Base-by-base conservation (phyloP, 1,140 invertebrate species). In the Cherax destructor region DNA sequence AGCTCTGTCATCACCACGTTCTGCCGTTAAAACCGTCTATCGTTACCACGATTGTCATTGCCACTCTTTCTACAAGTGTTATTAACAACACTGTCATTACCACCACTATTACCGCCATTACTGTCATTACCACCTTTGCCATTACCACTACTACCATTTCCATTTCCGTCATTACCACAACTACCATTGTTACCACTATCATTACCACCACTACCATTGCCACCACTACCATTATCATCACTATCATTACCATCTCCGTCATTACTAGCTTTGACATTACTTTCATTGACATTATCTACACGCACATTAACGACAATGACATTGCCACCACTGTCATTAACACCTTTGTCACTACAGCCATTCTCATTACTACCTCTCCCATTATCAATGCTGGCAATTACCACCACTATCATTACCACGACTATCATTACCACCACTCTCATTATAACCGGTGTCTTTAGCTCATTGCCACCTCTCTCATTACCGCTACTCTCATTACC, bases 331-430 rank as follows among this genome's bases (percentile, higher is more conserved):
- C 41, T 80, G 1, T 41, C 41, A 41, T 77, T 77, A 30, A 50
- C 30, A 81, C 49, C 49, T 41, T 80, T 80, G 49, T 59, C 50
- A 18, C 21, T 80, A 1, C n/a, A 24, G 49, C 49, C 49, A 80
- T 80, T 80, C 30, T 52, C 10, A 65, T 65, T 61, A 65, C 52
- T 7, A 81, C 13, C 52, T 3, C 52, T 81, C 10, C 56, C 52
- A 21, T 52, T 56, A 81, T 80, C 65, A 69, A 69, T 69, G n/a
- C n/a, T n/a, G n/a, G n/a, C n/a, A n/a, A n/a, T 76, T 76, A 76
- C 52, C 21, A 81, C 47, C 41, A 41, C 41, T 80, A 4, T 41
- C 41, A 41, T 77, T 77, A 30, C 41, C 30, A 81, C 52, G 5
- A 18, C 21, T 80, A 1, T 49, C n/a, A 24, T 41, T 41, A 41